Base-by-base conservation (phyloP, 1,140 invertebrate genomes). In the Caerostris extrusa region DNA sequence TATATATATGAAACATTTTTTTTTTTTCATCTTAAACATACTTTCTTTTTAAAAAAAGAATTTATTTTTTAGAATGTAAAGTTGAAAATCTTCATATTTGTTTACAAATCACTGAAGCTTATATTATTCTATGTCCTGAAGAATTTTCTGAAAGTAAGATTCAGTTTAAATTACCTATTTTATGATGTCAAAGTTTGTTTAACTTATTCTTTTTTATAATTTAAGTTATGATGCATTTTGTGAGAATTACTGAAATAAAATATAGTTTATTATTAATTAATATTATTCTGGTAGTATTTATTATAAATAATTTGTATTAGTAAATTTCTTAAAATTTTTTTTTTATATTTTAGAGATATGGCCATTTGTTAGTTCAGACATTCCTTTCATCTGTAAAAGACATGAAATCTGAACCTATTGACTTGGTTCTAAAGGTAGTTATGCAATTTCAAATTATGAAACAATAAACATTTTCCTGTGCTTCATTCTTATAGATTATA, bases 91-190 rank as follows among this genome's bases (percentile, higher is more conserved):
- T 99, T 3, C 96, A 97, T 94, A 97, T 97, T 56, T 98, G 98
- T 95, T 96, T 98, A 12, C 97, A 97, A 95, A 98, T 99, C 95
- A 97, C 98, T 95, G 97, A 98, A 95, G 97, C 97, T 5, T 99
- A 99, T 95, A 97, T 98, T 2, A 95, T 98, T n/a, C 96, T 99
- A 6, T 97, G 97, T 95, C 98, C 98, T 0, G 97, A 97, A 95
- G 97, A 97, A 95, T 98, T 98, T 95, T 82, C 7, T 53, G 71
- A 83, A 83, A 83, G 67, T 89, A 60, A 10, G 58, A 60, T 89
- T 64, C 5, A 71, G 8, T 87, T 12, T 60, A 34, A 3, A 87
- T 56, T 55, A 55, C 14, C 14, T 17, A 17, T 85, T 85, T 85
- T 57, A 85, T 85, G 14, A 3, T 3, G 34, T 64, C n/a, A 10